phyloP scores from a whole-genome alignment of 2,888 invertebrate species.

The Rotaria socialis region DNA sequence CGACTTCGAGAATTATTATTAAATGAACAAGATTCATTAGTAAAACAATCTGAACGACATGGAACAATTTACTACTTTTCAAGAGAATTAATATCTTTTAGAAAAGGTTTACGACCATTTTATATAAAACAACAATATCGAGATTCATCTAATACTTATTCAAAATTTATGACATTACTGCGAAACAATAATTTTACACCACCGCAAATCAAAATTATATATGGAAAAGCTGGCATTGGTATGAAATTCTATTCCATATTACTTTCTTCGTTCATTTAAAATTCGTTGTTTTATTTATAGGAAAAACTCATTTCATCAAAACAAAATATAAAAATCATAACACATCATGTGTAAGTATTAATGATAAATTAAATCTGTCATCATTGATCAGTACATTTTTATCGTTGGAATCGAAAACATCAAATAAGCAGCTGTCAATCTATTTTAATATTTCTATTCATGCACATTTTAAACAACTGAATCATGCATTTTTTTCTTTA shows the following conservation, averaged over 20 bases:
- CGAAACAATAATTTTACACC: not conserved
- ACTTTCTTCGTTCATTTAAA: not conserved
- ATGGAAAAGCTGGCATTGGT: not conserved
- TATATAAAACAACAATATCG: not conserved
- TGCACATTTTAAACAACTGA: conserved; percentile 6
- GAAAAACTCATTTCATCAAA: conserved; percentile 3
- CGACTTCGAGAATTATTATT: not conserved
- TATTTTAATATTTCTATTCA: conserved; percentile 32
- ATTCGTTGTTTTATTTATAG: not conserved
- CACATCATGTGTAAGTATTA: conserved; percentile 14
- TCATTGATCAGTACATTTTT: not conserved
- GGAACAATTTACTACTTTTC: conserved; percentile 17
- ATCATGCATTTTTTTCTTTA: not conserved
- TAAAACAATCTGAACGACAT: not conserved
- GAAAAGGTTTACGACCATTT: not conserved
- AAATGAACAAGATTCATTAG: conserved; percentile 10
- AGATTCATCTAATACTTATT: not conserved
- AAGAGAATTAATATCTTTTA: not conserved
- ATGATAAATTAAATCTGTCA: conserved; percentile 22
- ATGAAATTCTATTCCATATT: not conserved
- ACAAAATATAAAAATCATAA: not conserved
- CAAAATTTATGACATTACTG: not conserved
- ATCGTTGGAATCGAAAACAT: not conserved
- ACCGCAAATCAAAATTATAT: not conserved
- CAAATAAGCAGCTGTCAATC: not conserved